A percentile compares a stretch with the other conserved stretches of the same genome.
Evolutionary conservation across 1,140 invertebrate genomes (phyloP).

Genomic region (Bicyclus anynana): DNA sequence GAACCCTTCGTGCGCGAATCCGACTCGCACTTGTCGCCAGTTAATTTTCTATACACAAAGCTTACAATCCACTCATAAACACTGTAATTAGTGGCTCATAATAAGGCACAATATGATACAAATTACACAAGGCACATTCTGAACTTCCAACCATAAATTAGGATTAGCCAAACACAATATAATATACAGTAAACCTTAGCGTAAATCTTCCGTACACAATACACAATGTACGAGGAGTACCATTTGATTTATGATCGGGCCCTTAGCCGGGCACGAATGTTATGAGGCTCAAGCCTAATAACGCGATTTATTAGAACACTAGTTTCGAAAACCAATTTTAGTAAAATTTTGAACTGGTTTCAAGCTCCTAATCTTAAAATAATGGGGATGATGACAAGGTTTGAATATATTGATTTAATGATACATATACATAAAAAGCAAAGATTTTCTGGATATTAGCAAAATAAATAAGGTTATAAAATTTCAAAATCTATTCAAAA

Average conservation of each 20-base stretch:
- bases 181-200: neutral
- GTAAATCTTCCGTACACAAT: slow-evolving; percentile 21
- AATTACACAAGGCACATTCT: neutral
- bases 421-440: too few relatives aligned
- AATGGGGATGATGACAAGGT: too few relatives aligned
- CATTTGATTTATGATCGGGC: slow-evolving; percentile 23
- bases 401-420: too few relatives aligned
- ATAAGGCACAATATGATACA: neutral
- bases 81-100: neutral
- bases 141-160: slow-evolving; percentile 17
- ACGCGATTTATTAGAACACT: neutral
- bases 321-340: neutral
- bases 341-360: too few relatives aligned
- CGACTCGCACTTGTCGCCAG: too few relatives aligned
- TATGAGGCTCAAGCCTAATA: neutral
- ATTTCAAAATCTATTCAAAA: too few relatives aligned
- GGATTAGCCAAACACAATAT: slow-evolving; percentile 2
- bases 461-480: too few relatives aligned
- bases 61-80: neutral
- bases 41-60: too few relatives aligned
- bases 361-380: too few relatives aligned
- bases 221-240: slow-evolving; percentile 14
- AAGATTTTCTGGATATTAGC: too few relatives aligned
- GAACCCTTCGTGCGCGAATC: too few relatives aligned
- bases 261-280: neutral